Evolutionary conservation across 1,140 invertebrate species (phyloP).

Genomic region (Drosophila watanabei): DNA sequence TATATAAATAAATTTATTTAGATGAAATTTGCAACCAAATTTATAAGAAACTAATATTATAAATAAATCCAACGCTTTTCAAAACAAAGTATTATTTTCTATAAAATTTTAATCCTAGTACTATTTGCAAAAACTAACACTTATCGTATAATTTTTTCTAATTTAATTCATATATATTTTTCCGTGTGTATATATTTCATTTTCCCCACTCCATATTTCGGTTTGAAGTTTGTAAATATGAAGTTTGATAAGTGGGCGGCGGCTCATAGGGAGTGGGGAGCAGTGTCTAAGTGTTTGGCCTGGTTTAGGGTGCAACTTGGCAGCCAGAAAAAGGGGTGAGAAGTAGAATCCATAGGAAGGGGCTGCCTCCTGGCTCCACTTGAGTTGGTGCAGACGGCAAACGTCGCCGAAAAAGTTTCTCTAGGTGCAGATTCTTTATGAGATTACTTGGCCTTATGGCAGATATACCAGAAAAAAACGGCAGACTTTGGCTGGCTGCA

Average conservation of each 20-base stretch:
- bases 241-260: conserved; percentile 77
- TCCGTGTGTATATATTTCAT: conserved; percentile 1
- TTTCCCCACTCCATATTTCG: conserved; percentile 15
- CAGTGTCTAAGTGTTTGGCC: conserved; percentile 42
- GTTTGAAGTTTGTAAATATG: conserved; percentile 72
- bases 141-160: neutral
- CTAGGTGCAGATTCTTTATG: conserved; percentile 70
- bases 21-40: neutral
- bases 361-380: conserved; percentile 33
- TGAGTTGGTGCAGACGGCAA: conserved; percentile 59
- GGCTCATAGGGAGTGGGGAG: conserved; percentile 3
- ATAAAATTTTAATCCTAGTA: neutral
- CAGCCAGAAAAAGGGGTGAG: neutral
- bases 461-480: neutral
- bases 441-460: conserved; percentile 32
- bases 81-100: neutral
- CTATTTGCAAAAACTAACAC: neutral
- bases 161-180: neutral
- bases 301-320: conserved; percentile 18
- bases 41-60: neutral
- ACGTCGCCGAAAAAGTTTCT: conserved; percentile 75
- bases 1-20: neutral
- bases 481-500: conserved; percentile 2
- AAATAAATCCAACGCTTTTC: neutral
- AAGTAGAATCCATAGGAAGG: neutral